Percentiles rank a stretch among this genome's conserved stretches.
phyloP scores from a whole-genome alignment of 2,797 vertebrate species.

The Odontamblyopus lacepedii region DNA sequence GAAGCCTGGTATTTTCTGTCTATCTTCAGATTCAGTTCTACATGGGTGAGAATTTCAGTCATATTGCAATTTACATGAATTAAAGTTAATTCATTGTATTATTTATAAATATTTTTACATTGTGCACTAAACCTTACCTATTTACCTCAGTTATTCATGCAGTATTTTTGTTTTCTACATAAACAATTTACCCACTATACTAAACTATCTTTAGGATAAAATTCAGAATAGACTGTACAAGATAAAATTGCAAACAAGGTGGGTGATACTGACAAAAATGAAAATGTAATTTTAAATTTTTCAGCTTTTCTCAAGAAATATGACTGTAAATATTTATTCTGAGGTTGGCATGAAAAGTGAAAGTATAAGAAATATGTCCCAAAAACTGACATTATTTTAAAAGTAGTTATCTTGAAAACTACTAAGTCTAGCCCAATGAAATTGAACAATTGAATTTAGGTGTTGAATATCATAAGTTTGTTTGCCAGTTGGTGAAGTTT shows the following conservation, averaged over 20 bases:
- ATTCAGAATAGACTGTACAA: too few species aligned
- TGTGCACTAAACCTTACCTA: neutral
- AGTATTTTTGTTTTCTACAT: neutral
- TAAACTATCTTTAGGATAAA: neutral
- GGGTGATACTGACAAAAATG: too few species aligned
- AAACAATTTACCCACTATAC: neutral
- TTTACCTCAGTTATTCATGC: neutral
- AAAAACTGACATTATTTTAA: too few species aligned
- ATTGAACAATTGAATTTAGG: too few species aligned
- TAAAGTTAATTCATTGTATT: neutral
- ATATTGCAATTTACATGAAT: neutral
- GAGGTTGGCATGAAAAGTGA: neutral
- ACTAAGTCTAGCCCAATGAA: too few species aligned
- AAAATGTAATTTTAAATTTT: too few species aligned
- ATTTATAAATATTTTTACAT: neutral
- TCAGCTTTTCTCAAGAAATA: neutral
- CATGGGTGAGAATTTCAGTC: neutral
- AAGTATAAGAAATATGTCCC: too few species aligned
- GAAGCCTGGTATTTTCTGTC: neutral
- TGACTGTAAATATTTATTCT: neutral
- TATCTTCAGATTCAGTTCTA: neutral
- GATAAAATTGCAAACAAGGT: neutral
- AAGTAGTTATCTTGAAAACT: too few species aligned
- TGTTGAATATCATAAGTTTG: too few species aligned
- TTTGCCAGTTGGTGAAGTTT: too few species aligned